Conservation (phyloP, 64 coral and sea anemone genomes). For the Montipora sp. region DNA sequence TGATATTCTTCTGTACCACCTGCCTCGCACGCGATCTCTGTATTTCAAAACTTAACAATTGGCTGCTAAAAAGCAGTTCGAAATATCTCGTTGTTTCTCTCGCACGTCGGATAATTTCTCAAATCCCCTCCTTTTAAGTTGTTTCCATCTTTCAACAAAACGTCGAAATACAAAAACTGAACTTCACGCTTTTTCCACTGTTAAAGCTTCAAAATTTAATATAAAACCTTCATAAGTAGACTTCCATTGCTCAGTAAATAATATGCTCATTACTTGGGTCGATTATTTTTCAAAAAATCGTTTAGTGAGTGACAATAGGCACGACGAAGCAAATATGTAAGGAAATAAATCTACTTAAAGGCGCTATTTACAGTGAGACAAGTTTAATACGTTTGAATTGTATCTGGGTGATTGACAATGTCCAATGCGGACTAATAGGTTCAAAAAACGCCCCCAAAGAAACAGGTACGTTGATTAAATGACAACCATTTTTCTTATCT, state of each 20-base stretch:
- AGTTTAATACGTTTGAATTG: not conserved
- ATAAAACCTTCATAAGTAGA: not conserved
- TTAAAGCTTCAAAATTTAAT: constrained; percentile 4
- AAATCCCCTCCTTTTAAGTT: not conserved
- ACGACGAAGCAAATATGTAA: constrained; percentile 11
- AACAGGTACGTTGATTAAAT: constrained; percentile 4
- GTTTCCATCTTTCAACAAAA: not conserved
- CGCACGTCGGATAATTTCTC: too few relatives aligned
- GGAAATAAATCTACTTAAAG: constrained; percentile 3
- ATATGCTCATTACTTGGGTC: not conserved
- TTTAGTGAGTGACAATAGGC: constrained; percentile 21
- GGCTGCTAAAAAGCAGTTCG: too few relatives aligned
- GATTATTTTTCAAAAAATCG: constrained; percentile 1
- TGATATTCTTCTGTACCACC: too few relatives aligned
- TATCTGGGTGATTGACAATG: constrained; percentile 11
- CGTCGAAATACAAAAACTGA: not conserved
- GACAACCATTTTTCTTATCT: not conserved
- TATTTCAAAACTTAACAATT: too few relatives aligned
- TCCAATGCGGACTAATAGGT: constrained; percentile 1
- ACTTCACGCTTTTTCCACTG: not conserved
- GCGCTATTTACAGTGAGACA: not conserved
- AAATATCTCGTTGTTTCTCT: too few relatives aligned
- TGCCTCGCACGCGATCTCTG: too few relatives aligned
- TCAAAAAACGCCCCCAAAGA: not conserved
- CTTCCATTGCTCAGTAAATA: not conserved